Evolutionary conservation across 2,797 vertebrate species (phyloP).

Genomic region (Halcyon leucocephala): DNA sequence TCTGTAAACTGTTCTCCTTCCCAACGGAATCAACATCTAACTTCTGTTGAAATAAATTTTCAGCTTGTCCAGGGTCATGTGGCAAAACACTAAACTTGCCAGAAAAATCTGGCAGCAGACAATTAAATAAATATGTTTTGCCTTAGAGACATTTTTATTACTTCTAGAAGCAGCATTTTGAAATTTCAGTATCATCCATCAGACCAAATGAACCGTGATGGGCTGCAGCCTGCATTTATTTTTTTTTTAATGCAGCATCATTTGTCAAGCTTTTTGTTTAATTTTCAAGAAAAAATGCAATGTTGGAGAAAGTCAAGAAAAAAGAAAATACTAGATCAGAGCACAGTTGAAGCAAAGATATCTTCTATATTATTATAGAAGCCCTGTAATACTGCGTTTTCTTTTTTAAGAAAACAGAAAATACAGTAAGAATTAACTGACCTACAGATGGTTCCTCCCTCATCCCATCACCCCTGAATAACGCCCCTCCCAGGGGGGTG

Average conservation of each 20-base stretch:
- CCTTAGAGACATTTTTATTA: not conserved
- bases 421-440: not conserved
- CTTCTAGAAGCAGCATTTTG: not conserved
- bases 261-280: not conserved
- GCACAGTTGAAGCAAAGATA: not conserved
- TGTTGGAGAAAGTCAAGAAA: not conserved
- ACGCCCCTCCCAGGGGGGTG: not conserved
- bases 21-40: not conserved
- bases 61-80: not conserved
- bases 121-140: not conserved
- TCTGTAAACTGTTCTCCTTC: not conserved
- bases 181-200: not conserved
- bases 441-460: not conserved
- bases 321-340: not conserved
- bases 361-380: not conserved
- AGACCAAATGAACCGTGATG: not conserved
- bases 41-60: not conserved
- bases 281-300: not conserved
- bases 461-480: not conserved
- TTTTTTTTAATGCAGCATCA: not conserved
- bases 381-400: not conserved
- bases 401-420: not conserved
- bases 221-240: not conserved
- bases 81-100: not conserved
- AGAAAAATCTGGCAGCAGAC: not conserved